Evolutionary conservation across 2,797 vertebrate species (phyloP).

Genomic region (Chaunax sp.): DNA sequence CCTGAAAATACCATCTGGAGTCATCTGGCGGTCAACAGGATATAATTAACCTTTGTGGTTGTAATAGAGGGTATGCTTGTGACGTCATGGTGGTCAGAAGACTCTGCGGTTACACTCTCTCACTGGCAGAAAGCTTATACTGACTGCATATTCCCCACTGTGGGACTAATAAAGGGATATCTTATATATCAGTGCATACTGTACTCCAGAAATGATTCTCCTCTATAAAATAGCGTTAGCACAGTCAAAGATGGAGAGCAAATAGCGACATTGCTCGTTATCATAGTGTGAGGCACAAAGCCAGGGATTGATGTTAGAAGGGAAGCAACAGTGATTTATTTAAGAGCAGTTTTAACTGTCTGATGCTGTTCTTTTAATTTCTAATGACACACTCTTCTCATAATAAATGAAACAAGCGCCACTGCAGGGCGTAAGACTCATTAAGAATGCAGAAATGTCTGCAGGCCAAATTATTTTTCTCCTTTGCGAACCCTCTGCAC

Average conservation of each 20-base stretch:
- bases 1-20: conserved; percentile 78
- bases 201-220: no score
- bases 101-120: no score
- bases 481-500: conserved; percentile 29
- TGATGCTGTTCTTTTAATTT: conserved; percentile 46
- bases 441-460: conserved; percentile 66
- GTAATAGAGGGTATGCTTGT: background rate
- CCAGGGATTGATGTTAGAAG: conserved; percentile 25
- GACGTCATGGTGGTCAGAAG: no score
- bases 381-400: conserved; percentile 37
- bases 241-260: background rate
- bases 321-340: conserved; percentile 49
- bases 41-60: conserved; percentile 51
- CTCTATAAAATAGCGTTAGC: no score
- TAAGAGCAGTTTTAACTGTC: conserved; percentile 44
- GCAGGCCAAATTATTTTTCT: conserved; percentile 46
- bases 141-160: no score
- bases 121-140: no score
- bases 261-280: conserved; percentile 1
- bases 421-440: conserved; percentile 46
- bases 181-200: no score
- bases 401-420: conserved; percentile 54
- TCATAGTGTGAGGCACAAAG: conserved; percentile 12
- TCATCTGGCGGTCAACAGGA: conserved; percentile 50
- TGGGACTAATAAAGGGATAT: no score